Conservation (phyloP, 1,140 invertebrate genomes). For the Aphaenogaster ashmeadi region DNA sequence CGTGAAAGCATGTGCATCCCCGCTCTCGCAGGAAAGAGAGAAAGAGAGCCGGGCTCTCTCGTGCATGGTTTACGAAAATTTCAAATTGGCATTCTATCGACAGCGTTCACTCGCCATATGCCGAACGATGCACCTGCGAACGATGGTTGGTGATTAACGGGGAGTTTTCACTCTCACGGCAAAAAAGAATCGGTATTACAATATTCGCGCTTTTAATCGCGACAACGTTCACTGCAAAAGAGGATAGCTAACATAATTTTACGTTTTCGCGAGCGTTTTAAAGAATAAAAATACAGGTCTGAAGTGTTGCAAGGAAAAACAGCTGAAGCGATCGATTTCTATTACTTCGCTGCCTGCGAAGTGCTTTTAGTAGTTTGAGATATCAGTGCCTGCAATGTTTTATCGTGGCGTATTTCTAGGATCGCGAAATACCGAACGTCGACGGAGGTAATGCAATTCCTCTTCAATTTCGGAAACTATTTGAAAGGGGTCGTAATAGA, state of each 20-base stretch:
- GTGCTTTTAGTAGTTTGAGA: neutral
- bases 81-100: slow-evolving; percentile 45
- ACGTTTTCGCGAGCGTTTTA: neutral
- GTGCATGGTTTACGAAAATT: neutral
- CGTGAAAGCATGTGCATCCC: slow-evolving; percentile 49
- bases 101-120: neutral
- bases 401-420: slow-evolving; percentile 18
- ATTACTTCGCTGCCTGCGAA: neutral
- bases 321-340: neutral
- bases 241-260: neutral
- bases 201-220: neutral
- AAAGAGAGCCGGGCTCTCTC: neutral
- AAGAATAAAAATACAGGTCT: neutral
- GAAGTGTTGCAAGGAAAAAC: neutral
- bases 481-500: slow-evolving; percentile 23
- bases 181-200: neutral
- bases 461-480: slow-evolving; percentile 2
- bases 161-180: neutral
- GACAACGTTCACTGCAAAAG: neutral
- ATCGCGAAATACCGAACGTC: neutral
- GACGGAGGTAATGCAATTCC: slow-evolving; percentile 35
- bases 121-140: slow-evolving; percentile 3
- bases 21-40: too few species aligned
- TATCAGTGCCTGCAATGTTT: neutral
- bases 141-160: slow-evolving; percentile 31